Evolutionary conservation across 2,113 vertebrate genomes (phyloP), one percentile per base, ranked within the genome.

Genomic region (Arizona elegans): DNA sequence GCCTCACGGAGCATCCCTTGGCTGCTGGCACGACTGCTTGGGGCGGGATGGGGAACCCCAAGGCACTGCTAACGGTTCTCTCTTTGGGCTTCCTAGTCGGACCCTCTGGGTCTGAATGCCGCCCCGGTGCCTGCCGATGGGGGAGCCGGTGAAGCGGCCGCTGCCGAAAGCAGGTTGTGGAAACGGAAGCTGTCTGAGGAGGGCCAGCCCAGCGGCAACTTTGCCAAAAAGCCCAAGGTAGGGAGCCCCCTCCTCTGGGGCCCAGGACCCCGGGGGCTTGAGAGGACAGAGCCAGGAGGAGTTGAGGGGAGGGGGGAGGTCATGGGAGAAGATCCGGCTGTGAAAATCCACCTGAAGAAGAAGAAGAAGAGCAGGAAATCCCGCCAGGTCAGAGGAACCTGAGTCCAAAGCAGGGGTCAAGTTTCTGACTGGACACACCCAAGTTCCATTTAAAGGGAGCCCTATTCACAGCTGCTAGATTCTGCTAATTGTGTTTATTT

Each of bases 101-200:
- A 99, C 95, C 99, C 99, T 87, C 97, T 99, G 97, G 99, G 99
- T 88, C 95, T 99, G 96, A 99, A 99, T 0, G 99, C 99, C 0
- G 98, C 99, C 55, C 98, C 99, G 0, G 94, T 97, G 93, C 98
- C 98, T 17, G 98, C 98, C 58, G 99, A 99, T 93, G 98, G 97
- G 3, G 95, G 92, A 26, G 75, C 33, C 10, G 47, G 75, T 0
- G 92, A 87, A 12, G 97, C 93, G 2, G 97, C 94, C 0, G 97
- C 98, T 0, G 98, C 98, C 7, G 99, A 99, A 91, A 98, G 97
- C 87, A 98, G 98, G 91, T 97, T 98, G 62, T 97, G 98, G 95
- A 99, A 99, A 95, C 98, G 98, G 96, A 98, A 98, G 91, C 98
- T 98, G 92, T 99, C 99, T 0, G 99, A 99, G 89, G 99, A 99